Evolutionary conservation across 2,113 vertebrate species (phyloP), one percentile per base, ranked within the genome.

Genomic region (Nesoenas mayeri): DNA sequence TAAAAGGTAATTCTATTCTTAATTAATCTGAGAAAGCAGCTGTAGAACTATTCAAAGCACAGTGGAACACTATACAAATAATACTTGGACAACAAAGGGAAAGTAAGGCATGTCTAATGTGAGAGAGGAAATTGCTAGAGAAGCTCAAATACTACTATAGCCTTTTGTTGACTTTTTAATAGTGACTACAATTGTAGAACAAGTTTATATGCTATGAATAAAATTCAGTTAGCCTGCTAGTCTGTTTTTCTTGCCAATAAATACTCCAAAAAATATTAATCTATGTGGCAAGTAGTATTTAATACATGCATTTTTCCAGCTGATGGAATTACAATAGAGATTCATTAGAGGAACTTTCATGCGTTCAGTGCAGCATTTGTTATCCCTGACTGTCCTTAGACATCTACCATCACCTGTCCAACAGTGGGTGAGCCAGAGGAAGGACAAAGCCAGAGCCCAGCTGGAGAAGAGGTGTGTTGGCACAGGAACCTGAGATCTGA

Each of bases 111-210:
- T 15, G 31, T 31, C n/a, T 91, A 82, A 88, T 12, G 11, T 29
- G 79, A 88, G 81, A 91, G 36, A 70, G 88, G 56, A 91, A 85
- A 96, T 91, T 93, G 75, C 89, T 73, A n/a, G 40, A 95, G 93
- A 95, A 91, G 20, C 67, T 85, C 78, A 56, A 42, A 83, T 48
- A 95, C 84, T 78, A 26, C 56, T 48, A 42, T 20, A 74, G 85
- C 19, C 56, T 92, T 95, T 89, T 93, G 69, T 66, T 91, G 93
- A 86, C 90, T 84, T 91, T 83, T n/a, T 29, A 67, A 74, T 48
- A 95, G 56, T 28, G 57, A 20, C 92, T 86, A 42, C 77, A 60
- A 64, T 74, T 51, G 69, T 12, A 83, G 34, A 66, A 78, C 3
- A 4, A 42, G 32, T 60, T 69, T 86, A 1, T 48, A 42, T 62